phyloP scores from a whole-genome alignment of 1,140 invertebrate genomes.

The Drosophila sturtevanti region DNA sequence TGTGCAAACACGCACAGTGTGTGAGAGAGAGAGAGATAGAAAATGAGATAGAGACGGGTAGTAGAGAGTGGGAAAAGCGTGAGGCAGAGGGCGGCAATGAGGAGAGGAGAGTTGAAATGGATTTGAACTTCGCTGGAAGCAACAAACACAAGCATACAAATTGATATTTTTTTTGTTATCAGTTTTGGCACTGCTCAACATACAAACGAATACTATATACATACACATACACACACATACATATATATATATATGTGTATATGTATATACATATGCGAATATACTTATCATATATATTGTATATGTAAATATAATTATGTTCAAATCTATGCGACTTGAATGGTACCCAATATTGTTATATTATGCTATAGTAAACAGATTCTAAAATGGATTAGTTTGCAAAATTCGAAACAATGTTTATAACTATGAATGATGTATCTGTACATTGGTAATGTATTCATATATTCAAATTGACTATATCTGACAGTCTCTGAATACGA shows the following conservation, averaged over 20 bases:
- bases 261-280: slow-evolving; percentile 6
- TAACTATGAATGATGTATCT: too few relatives aligned
- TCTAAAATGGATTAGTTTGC: not conserved
- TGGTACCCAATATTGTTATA: not conserved
- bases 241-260: slow-evolving; percentile 9
- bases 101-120: slow-evolving; percentile 56
- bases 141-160: slow-evolving; percentile 2
- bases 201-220: slow-evolving; percentile 7
- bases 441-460: too few relatives aligned
- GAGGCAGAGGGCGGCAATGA: not conserved
- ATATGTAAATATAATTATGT: not conserved
- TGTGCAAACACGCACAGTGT: slow-evolving; percentile 13
- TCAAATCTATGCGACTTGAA: not conserved
- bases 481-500: not conserved
- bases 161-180: slow-evolving; percentile 38
- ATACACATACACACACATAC: slow-evolving; percentile 5
- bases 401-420: too few relatives aligned
- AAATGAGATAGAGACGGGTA: not conserved
- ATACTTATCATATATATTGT: not conserved
- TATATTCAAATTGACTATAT: not conserved
- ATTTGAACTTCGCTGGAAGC: slow-evolving; percentile 75
- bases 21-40: not conserved
- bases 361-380: not conserved
- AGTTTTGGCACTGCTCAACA: slow-evolving; percentile 14
- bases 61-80: not conserved